Conservation (phyloP, 2,888 invertebrate genomes). For the Troides aeacus region DNA sequence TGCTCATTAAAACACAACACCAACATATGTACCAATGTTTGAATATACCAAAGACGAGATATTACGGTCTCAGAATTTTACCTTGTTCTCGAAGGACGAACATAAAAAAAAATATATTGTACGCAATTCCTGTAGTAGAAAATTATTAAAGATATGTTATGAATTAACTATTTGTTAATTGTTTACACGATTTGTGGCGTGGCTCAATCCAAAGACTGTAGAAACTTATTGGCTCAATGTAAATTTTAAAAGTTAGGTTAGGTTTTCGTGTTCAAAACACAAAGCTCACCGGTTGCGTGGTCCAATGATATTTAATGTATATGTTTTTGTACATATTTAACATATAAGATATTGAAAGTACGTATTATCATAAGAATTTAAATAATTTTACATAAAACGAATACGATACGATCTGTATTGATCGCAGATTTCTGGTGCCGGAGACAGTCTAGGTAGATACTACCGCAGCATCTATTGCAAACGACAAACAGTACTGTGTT, state of each 20-base stretch:
- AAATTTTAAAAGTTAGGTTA: conserved; percentile 27
- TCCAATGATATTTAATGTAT: conserved; percentile 22
- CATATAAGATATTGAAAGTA: neutral
- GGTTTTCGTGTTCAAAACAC: conserved; percentile 33
- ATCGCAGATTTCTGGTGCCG: no score
- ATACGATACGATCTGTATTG: no score
- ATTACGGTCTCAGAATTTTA: no score
- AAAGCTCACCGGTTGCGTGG: conserved; percentile 30
- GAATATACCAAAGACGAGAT: no score
- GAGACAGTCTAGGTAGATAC: no score
- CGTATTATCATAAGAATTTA: neutral
- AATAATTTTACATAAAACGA: neutral
- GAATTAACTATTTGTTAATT: conserved; percentile 10
- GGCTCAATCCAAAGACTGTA: conserved; percentile 55
- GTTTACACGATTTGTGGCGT: neutral
- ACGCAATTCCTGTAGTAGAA: neutral
- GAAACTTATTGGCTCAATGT: conserved; percentile 53
- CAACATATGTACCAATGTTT: conserved; percentile 3
- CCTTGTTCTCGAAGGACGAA: no score
- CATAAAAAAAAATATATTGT: neutral
- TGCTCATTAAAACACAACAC: neutral
- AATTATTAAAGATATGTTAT: conserved; percentile 8
- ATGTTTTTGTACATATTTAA: conserved; percentile 13
- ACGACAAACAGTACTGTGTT: no score
- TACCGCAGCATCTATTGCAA: no score